Base-by-base conservation (phyloP, 2,113 vertebrate genomes). In the Bombycilla garrulus region DNA sequence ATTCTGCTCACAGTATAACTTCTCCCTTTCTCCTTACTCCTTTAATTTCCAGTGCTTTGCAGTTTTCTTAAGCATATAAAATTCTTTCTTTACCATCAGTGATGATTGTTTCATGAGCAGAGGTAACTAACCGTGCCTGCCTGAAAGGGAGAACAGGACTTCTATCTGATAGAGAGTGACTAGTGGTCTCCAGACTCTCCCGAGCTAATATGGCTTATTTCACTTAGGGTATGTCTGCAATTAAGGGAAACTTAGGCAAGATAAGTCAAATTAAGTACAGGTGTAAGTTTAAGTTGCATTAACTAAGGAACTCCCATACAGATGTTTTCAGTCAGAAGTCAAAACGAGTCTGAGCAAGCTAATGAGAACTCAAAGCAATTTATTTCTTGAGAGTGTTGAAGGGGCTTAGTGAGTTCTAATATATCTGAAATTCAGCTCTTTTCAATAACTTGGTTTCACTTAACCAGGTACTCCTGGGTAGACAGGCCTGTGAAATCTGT, bases 291-390 rank as follows among this genome's bases (percentile, higher is more conserved):
- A 88, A 94, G 83, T 53, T 64, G 72, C 77, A 71, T 67, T 93
- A 95, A 61, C 50, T 66, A 60, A 70, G 44, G 40, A 88, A 78
- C 40, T 24, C 19, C 51, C 45, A 36, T 67, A 71, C 79, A 88
- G 86, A 84, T 78, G 51, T 86, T 92, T 90, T 74, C 69, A 81
- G 42, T 50, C 76, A 86, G 56, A 78, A 88, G 67, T 73, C 74
- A 90, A 88, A 96, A 56, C 3, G 9, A 74, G 56, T 70, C 50
- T 86, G 71, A 96, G 38, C n/a, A 91, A 92, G 80, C 65, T 90
- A 95, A 93, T 73, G 45, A 82, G 87, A 95, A 86, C 45, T 86
- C 84, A 57, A 58, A 77, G 50, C 44, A 87, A 91, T 92, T 92
- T 85, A 72, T 72, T 93, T 82, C 86, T 91, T 14, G 9, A 67